Evolutionary conservation across 2,113 vertebrate genomes (phyloP), one percentile per base, ranked within the genome.

Genomic region (Hippoglossus stenolepis): DNA sequence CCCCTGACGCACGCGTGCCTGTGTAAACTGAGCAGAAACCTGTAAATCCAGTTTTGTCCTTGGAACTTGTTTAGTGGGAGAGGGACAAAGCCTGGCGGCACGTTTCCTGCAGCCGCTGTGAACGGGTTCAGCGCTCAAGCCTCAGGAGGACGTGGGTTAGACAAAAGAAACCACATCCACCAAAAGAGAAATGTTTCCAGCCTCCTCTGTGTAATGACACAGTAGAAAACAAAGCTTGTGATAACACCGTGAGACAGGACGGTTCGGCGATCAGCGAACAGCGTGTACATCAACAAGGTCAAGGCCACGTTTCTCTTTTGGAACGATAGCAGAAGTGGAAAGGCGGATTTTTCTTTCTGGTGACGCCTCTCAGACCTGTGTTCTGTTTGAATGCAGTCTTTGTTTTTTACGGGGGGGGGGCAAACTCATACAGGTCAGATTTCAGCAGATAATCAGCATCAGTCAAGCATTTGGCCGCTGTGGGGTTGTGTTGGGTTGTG

Each of bases 141-240:
- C 47, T 66, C 2, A 49, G 63, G 20, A 79, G 14, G 28, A 17
- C 24, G 2, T 11, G 71, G 68, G 47, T 79, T 70, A 62, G 26
- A 35, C 54, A 65, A 47, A 66, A 64, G 13, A 65, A 72, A 65
- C 24, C 45, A 38, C 24, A 67, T 56, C 24, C 10, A 4, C 47
- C 15, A 35, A 65, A 77, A 73, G 10, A 43, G 20, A 21, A 3
- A 49, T 4, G 20, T 60, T 75, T 56, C 57, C 43, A 47, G 67
- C n/a, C 35, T 74, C 26, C 24, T 70, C 14, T 5, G 23, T 47
- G n/a, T 54, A 67, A 69, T 56, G n/a, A 76, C 21, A 73, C 5
- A 17, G 31, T 24, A 28, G 23, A 35, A 54, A 35, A 26, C 12
- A 20, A 31, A 59, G 57, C 23, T 49, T 38, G 56, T 15, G 23